Evolutionary conservation across 2,797 vertebrate genomes (phyloP), one percentile per base, ranked within the genome.

Genomic region (Enteromius mattozi): DNA sequence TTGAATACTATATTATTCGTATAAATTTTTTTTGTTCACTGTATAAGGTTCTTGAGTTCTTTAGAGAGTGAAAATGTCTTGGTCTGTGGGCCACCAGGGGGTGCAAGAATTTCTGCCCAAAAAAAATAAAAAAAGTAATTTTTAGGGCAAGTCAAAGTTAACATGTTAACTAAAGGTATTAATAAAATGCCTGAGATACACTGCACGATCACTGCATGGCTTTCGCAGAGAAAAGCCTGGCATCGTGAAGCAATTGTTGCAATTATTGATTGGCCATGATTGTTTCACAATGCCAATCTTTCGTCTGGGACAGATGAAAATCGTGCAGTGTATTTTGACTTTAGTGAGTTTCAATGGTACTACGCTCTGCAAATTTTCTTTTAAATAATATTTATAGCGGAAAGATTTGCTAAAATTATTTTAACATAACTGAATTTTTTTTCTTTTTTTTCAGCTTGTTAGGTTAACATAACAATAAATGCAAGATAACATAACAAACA

Each of bases 91-190:
- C 24, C 69, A 71, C 24, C n/a, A 47, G 40, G n/a, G 21, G 69
- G 42, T 30, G 42, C 69, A 27, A 47, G 14, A 72, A 16, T 30
- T 47, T 30, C 6, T 71, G 40, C 12, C 21, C 7, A 40, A 40
- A 37, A 40, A 40, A 40, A 7, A 8, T 37, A 3, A 13, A 14
- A 24, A 70, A 24, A 40, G 37, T 2, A n/a, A 14, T 70, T 70
- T 71, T 72, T 47, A 27, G 69, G 6, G 40, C n/a, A 27, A 27
- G 69, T 47, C 69, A 47, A 17, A 27, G 42, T 71, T 72, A 72
- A 30, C 42, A 40, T 68, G 13, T 71, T 9, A 71, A 47, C n/a
- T 71, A 47, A 30, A 47, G 14, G 27, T 30, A 17, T 17, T 27
- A 24, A 24, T 27, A 8, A 16, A 27, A 16, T 27, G 2, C 9